Base-by-base conservation (phyloP, 2,888 invertebrate genomes). In the Hypselothyrea guttata region DNA sequence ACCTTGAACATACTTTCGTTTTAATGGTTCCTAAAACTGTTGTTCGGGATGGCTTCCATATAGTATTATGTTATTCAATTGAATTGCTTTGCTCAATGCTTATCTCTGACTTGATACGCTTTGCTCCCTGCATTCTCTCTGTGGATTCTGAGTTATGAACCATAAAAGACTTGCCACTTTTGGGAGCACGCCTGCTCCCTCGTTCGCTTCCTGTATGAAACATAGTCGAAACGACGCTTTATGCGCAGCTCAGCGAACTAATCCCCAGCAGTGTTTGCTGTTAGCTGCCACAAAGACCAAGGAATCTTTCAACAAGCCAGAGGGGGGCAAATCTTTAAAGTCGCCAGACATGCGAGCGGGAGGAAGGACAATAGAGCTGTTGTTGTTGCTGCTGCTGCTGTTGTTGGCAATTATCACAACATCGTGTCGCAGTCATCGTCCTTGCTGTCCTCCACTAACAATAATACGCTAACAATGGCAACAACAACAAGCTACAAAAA, bases 331-430 rank as follows among this genome's bases (percentile, higher is more conserved):
- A 78, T 77, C 79, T 82, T 77, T 78, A 77, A 77, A 72, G 65
- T 71, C 75, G 59, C 61, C 5, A 7, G 46, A 22, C 13, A 7
- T 11, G 8, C 15, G 7, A 13, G 4, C 11, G 28, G 4, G 40
- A 22, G 9, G 1, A 22, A 9, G 22, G 27, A 13, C 28, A 2
- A 8, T 28, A 4, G 9, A 4, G 7, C 16, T 28, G 37, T 46
- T 34, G 44, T 12, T 44, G 22, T 31, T 30, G 15, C 27, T 48
- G 35, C 12, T 44, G 13, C 12, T 48, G 33, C 34, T 60, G 53
- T 51, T 71, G 45, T 42, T 77, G 83, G 79, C 77, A 77, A 77
- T 77, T 77, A 77, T 77, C 77, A 77, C 83, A 83, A 79, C 75
- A 79, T 83, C 70, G 70, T 67, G 83, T 83, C 83, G 83, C 77